A percentile compares a stretch with the other conserved stretches of the same genome.
Conservation (phyloP, 1,140 invertebrate species). For the Wiebesia pumilae region DNA sequence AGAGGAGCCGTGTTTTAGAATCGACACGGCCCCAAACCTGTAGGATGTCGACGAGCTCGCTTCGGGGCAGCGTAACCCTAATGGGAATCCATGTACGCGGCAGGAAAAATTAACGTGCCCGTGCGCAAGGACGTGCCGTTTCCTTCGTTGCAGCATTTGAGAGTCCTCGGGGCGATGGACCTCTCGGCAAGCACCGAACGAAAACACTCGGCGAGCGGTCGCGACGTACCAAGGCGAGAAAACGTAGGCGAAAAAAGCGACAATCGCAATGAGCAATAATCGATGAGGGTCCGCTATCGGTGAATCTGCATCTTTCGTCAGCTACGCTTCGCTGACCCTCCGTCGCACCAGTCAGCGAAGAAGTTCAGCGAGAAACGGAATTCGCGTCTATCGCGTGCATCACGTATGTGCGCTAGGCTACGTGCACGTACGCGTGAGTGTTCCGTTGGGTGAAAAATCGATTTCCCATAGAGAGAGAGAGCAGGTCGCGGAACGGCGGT, state of each 20-base stretch:
- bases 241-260: neutral
- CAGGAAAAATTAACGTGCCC: no score
- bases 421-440: neutral
- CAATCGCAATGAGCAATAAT: neutral
- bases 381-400: neutral
- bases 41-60: neutral
- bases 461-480: constrained; percentile 34
- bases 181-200: no score
- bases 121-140: neutral
- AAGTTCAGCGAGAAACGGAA: no score
- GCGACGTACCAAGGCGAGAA: neutral
- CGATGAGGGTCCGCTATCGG: neutral
- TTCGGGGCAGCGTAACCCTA: neutral
- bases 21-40: neutral
- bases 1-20: neutral
- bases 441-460: constrained; percentile 32
- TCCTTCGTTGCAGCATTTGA: no score
- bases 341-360: no score
- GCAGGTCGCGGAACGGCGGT: no score
- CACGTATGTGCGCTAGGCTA: neutral
- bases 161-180: no score
- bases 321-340: neutral
- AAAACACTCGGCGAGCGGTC: neutral
- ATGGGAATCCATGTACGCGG: neutral
- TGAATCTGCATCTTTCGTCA: neutral